phyloP scores from a whole-genome alignment of 2,113 vertebrate species.

The Elaphurus davidianus region DNA sequence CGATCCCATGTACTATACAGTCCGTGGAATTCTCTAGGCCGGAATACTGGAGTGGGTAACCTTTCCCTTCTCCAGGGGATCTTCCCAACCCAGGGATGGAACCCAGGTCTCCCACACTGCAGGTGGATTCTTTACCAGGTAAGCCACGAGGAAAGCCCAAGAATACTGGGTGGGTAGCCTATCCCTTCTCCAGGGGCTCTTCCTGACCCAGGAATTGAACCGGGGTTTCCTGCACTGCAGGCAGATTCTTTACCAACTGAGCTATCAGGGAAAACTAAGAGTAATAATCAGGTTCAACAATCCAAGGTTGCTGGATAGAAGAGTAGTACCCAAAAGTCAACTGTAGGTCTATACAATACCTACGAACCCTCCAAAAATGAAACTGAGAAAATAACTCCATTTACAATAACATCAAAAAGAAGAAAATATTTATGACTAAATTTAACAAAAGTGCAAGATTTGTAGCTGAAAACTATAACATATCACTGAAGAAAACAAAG shows the following conservation, averaged over 20 bases:
- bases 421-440: not conserved
- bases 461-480: not conserved
- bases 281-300: not conserved
- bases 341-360: not conserved
- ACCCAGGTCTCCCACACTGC: not conserved
- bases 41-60: not conserved
- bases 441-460: not conserved
- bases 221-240: rapidly evolving
- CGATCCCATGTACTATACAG: not conserved
- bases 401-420: not conserved
- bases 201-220: not conserved
- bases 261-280: not conserved
- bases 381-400: not conserved
- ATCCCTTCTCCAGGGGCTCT: not conserved
- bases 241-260: not conserved
- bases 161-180: not conserved
- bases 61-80: not conserved
- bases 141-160: not conserved
- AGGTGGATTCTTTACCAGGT: not conserved
- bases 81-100: not conserved
- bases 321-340: not conserved
- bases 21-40: not conserved
- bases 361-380: not conserved
- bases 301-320: not conserved
- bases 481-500: not conserved